These are phyloP conservation scores for Sminthurinus signatus DNA, from an alignment of 1,140 invertebrate species.

Conservation along the genomic window DNA sequence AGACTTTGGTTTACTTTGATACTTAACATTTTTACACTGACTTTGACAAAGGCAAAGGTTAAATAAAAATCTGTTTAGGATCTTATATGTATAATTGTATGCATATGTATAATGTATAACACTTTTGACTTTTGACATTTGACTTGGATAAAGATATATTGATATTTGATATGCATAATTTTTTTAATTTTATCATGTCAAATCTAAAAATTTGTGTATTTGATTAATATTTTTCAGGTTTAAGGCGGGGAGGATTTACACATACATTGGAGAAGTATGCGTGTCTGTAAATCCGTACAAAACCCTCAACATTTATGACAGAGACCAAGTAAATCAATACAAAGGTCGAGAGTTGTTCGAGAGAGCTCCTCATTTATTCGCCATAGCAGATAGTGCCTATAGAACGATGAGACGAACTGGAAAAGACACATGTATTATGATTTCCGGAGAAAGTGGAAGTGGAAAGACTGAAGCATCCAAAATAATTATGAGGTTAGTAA, in stretches of 20 bases:
- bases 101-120: too few relatives aligned
- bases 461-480: conserved; percentile 98
- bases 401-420: conserved; percentile 81
- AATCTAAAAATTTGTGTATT: too few relatives aligned
- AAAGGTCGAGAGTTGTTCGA: conserved; percentile 89
- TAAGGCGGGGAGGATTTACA: conserved; percentile 81
- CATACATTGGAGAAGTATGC: conserved; percentile 89
- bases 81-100: too few relatives aligned
- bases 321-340: conserved; percentile 71
- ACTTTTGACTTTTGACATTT: too few relatives aligned
- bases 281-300: conserved; percentile 87
- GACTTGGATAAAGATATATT: too few relatives aligned
- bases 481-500: conserved; percentile 77
- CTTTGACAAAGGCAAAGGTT: too few relatives aligned
- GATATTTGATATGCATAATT: too few relatives aligned
- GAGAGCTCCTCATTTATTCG: conserved; percentile 89
- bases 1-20: too few relatives aligned
- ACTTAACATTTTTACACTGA: too few relatives aligned
- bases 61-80: too few relatives aligned
- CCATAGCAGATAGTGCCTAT: conserved; percentile 87
- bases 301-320: conserved; percentile 75
- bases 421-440: conserved; percentile 91
- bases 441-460: conserved; percentile 90
- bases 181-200: too few relatives aligned
- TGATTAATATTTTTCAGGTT: conserved; percentile 66